A percentile compares a stretch with the other conserved stretches of the same genome.
Conservation (phyloP, 2,797 vertebrate species). For the Labroides dimidiatus region DNA sequence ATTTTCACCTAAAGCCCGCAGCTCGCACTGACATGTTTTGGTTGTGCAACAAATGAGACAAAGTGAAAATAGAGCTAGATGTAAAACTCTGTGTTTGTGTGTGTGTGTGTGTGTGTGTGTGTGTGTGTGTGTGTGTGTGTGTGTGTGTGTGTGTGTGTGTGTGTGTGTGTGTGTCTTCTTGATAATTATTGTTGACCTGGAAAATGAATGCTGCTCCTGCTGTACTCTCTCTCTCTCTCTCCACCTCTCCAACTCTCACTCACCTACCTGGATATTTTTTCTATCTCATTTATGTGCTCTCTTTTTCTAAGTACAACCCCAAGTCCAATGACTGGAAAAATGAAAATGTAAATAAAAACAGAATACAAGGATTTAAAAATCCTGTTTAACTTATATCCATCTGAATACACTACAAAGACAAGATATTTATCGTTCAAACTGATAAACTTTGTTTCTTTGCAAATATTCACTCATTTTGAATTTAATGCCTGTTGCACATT, state of each 20-base stretch:
- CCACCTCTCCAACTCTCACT: conserved; percentile 2
- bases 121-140: conserved; percentile 33
- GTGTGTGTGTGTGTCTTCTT: conserved; percentile 49
- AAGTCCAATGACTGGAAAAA: too few species aligned
- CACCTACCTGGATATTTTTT: conserved; percentile 38
- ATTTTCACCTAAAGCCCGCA: conserved; percentile 43
- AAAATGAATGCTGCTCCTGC: conserved; percentile 73
- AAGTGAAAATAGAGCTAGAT: conserved; percentile 47
- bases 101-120: conserved; percentile 26
- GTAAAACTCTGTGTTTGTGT: conserved; percentile 6
- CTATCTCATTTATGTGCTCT: conserved; percentile 29
- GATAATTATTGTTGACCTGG: conserved; percentile 79
- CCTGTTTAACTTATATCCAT: too few species aligned
- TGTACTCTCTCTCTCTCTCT: conserved; percentile 32
- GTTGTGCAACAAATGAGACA: conserved; percentile 52
- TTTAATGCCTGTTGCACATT: too few species aligned
- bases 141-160: conserved; percentile 42
- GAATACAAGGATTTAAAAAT: too few species aligned
- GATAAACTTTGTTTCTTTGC: too few species aligned
- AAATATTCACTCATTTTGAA: too few species aligned
- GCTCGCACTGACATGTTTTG: conserved; percentile 48
- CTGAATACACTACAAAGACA: too few species aligned
- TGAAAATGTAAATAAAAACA: too few species aligned
- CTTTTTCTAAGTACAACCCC: conserved; percentile 7
- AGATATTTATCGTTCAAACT: too few species aligned